phyloP scores from a whole-genome alignment of 2,113 vertebrate genomes.

The Oryzias curvinotus region DNA sequence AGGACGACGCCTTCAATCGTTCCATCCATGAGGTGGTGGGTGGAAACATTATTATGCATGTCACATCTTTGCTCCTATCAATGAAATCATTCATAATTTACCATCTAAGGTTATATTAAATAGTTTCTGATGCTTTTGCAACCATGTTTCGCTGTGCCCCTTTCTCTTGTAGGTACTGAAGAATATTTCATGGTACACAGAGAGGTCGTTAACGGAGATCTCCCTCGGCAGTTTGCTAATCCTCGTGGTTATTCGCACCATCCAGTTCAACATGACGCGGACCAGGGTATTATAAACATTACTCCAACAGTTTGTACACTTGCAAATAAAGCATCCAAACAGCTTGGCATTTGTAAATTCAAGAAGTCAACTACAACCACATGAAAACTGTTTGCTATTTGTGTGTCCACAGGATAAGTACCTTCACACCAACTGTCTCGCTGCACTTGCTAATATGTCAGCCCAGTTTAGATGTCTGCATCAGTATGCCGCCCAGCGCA shows the following conservation, averaged over 20 bases:
- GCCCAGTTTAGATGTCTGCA: constrained; percentile 96
- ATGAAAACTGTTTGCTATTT: not conserved
- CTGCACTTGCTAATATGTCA: constrained; percentile 97
- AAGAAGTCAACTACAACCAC: not conserved
- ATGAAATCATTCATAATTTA: not conserved
- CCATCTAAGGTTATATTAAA: not conserved
- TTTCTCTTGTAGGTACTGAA: constrained; percentile 84
- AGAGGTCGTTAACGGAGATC: constrained; percentile 94
- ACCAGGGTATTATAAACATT: constrained; percentile 86
- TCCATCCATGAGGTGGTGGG: constrained; percentile 98
- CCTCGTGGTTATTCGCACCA: constrained; percentile 96
- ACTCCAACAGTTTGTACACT: not conserved
- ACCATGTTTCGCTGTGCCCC: not conserved
- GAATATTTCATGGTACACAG: constrained; percentile 95
- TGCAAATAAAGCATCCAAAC: not conserved
- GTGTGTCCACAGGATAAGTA: constrained; percentile 90
- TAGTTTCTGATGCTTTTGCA: constrained; percentile 9
- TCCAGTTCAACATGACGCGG: constrained; percentile 98
- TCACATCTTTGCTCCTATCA: not conserved
- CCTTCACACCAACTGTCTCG: constrained; percentile 97
- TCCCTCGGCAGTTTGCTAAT: constrained; percentile 96
- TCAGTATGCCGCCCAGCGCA: constrained; percentile 97
- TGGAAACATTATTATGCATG: constrained; percentile 18
- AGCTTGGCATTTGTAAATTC: not conserved
- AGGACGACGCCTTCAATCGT: constrained; percentile 95